These are phyloP conservation scores for Psilopsiagon aymara DNA, from an alignment of 2,113 vertebrate species.

Conservation along the genomic window DNA sequence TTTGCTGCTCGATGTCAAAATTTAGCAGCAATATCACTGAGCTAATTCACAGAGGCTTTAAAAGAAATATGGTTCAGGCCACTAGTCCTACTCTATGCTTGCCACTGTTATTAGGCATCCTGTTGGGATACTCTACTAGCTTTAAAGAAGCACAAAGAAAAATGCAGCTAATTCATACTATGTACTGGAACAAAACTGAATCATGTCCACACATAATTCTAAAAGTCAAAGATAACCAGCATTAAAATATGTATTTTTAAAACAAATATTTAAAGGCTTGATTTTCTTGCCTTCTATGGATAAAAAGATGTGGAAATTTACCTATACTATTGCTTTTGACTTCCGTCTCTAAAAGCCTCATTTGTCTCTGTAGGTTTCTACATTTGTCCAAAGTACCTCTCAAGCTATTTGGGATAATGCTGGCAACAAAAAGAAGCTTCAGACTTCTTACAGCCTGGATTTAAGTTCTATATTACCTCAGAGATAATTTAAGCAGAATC, in stretches of 20 bases:
- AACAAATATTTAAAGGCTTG: background rate
- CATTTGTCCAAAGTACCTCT: background rate
- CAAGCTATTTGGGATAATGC: background rate
- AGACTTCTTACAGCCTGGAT: background rate
- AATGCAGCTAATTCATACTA: background rate
- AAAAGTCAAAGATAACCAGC: background rate
- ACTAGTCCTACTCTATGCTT: background rate
- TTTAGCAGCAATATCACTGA: background rate
- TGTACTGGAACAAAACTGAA: background rate
- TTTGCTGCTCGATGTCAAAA: background rate
- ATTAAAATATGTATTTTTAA: background rate
- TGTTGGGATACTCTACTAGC: background rate
- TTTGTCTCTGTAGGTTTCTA: background rate
- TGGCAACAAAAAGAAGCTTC: background rate
- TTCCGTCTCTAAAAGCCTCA: background rate
- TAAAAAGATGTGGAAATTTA: background rate
- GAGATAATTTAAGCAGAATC: background rate
- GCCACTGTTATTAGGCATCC: background rate
- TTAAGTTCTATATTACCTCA: background rate
- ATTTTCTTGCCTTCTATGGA: background rate
- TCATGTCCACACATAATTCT: background rate
- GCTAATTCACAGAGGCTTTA: background rate
- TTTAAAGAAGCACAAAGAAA: background rate
- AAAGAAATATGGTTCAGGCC: background rate
- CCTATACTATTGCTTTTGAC: background rate